Conservation (phyloP, 2,113 vertebrate genomes). For the Ammospiza caudacuta region DNA sequence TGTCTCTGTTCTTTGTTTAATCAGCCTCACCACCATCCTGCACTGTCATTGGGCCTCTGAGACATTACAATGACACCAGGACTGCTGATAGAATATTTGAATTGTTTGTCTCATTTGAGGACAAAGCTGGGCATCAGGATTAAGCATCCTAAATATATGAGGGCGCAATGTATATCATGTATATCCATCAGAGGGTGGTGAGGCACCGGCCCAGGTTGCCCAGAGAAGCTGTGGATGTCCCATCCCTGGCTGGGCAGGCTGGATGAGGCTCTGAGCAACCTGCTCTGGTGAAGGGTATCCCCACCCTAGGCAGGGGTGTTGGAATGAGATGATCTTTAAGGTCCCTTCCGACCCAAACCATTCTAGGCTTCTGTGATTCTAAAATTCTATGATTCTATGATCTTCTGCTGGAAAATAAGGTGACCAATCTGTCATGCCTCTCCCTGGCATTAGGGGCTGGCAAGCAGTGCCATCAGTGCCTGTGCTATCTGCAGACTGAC, state of each 20-base stretch:
- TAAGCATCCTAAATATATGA: not conserved
- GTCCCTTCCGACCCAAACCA: not conserved
- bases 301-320: accelerated
- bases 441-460: not conserved
- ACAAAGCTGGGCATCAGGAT: not conserved
- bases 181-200: not conserved
- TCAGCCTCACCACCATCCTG: too few relatives aligned
- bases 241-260: not conserved
- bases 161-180: accelerated
- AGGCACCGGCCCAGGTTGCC: not conserved
- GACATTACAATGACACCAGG: not conserved
- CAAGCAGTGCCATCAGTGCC: not conserved
- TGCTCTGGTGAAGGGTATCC: too few relatives aligned
- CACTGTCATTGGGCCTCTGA: not conserved
- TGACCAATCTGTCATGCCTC: not conserved
- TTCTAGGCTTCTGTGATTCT: not conserved
- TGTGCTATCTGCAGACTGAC: not conserved
- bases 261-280: not conserved
- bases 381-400: not conserved
- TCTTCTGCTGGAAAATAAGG: not conserved
- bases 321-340: not conserved
- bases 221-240: not conserved
- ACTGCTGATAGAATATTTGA: not conserved
- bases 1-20: not conserved
- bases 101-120: not conserved